Base-by-base conservation (phyloP, 1,140 invertebrate species). In the Heliconius congener region DNA sequence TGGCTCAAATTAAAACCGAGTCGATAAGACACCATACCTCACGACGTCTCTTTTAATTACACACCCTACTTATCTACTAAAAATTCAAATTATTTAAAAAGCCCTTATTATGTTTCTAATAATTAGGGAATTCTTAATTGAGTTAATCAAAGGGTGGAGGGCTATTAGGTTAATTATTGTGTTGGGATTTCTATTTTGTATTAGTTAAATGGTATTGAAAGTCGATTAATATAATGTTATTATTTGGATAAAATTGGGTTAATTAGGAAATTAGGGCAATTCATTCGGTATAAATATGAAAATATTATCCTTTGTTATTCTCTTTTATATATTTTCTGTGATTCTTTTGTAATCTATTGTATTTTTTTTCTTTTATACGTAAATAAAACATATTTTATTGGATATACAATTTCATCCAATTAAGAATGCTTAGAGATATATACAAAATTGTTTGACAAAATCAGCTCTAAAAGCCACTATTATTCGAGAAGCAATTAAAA, bases 1-100 rank as follows among this genome's bases (percentile, higher is more conserved):
- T 83, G 87, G 75, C 89, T 93, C 91, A 93, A 93, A 93, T 93
- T 93, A 93, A 93, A 92, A 88, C 83, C 83, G 73, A 82, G 79
- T 83, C 88, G 90, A 91, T 91, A 93, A 91, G 88, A 91, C 89
- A 88, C 90, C 83, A 83, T 84, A 86, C 76, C 85, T 92, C 91
- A 92, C 90, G 90, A 93, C 91, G 87, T 90, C 87, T 88, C 86
- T 88, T 91, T 93, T 93, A 93, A 93, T 93, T 93, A 93, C 90
- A 88, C 91, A 93, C 60, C 60, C 9, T 66, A 66, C 60, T 66
- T 66, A 66, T 66, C 60, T 66, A 88, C 86, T 89, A 89, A 74
- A 78, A 83, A 79, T 89, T 90, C 83, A 85, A 85, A 89, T 87
- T 82, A 86, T 85, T 86, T 82, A 78, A 79, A 84, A 86, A 74